Evolutionary conservation across 2,797 vertebrate genomes (phyloP).

Genomic region (Heteromormyrus szaboi): DNA sequence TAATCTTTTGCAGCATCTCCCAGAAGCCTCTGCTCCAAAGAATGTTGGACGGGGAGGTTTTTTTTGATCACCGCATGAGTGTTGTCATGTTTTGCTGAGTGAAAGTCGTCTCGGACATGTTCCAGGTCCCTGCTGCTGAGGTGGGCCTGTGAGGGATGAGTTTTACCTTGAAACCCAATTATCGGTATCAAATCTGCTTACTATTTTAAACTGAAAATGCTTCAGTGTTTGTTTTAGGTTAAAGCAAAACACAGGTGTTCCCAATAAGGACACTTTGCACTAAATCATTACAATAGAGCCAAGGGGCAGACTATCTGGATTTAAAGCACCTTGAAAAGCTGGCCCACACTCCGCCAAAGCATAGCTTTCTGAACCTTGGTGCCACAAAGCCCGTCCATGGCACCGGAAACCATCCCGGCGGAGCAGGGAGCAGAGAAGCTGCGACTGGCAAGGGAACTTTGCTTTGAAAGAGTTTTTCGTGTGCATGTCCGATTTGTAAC

Average conservation of each 20-base stretch:
- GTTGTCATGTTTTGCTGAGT: not conserved
- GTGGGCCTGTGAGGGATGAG: not conserved
- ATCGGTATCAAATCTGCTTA: not conserved
- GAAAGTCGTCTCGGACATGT: not conserved
- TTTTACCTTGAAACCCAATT: not conserved
- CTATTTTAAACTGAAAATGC: not conserved
- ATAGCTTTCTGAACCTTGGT: not conserved
- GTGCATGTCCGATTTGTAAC: not conserved
- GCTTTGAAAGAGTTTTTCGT: not conserved
- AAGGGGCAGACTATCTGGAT: not conserved
- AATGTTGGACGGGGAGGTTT: not conserved
- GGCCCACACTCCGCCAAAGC: not conserved
- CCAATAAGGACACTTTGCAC: not conserved
- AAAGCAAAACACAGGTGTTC: not conserved
- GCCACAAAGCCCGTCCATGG: not conserved
- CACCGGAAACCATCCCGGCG: not conserved
- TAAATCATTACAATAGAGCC: not conserved
- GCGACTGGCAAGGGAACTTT: not conserved
- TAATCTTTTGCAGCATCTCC: conserved; percentile 2
- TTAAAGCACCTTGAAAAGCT: not conserved
- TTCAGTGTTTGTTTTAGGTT: not conserved
- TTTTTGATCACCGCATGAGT: not conserved
- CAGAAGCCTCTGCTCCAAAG: not conserved
- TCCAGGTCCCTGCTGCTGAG: not conserved
- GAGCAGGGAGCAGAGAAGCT: not conserved